Percentiles rank a stretch among this genome's conserved stretches.
Evolutionary conservation across 2,797 vertebrate genomes (phyloP).

Genomic region (Hydrocynus forskahlii): DNA sequence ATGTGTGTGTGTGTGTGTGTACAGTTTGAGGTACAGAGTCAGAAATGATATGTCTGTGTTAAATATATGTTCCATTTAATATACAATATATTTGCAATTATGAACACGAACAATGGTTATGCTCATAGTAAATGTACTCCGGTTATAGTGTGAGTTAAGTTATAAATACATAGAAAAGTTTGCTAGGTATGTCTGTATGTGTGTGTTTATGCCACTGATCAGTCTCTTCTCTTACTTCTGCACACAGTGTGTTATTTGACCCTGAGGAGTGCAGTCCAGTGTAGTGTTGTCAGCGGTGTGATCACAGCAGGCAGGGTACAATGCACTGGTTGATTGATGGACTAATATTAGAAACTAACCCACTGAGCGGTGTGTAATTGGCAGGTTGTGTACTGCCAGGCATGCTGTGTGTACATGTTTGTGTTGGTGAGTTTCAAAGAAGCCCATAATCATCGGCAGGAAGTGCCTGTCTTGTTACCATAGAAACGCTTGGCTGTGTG

Average conservation of each 20-base stretch:
- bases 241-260: conserved; percentile 21
- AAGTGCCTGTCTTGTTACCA: conserved; percentile 66
- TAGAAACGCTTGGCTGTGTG: conserved; percentile 56
- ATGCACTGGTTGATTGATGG: conserved; percentile 45
- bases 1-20: too few species aligned
- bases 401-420: conserved; percentile 57
- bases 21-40: too few species aligned
- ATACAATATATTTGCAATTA: too few species aligned
- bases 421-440: conserved; percentile 63
- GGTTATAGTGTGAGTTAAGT: too few species aligned
- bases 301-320: conserved; percentile 33
- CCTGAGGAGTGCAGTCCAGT: not conserved
- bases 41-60: too few species aligned
- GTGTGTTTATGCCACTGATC: not conserved
- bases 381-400: conserved; percentile 67
- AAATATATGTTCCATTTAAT: too few species aligned
- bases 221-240: not conserved
- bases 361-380: conserved; percentile 68
- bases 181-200: not conserved
- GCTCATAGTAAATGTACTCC: too few species aligned
- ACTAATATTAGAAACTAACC: conserved; percentile 65
- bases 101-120: too few species aligned
- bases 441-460: conserved; percentile 78
- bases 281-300: conserved; percentile 37
- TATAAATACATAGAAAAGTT: too few species aligned